These are phyloP conservation scores for Phrixothrix hirtus DNA, from an alignment of 2,888 invertebrate species.

Conservation along the genomic window DNA sequence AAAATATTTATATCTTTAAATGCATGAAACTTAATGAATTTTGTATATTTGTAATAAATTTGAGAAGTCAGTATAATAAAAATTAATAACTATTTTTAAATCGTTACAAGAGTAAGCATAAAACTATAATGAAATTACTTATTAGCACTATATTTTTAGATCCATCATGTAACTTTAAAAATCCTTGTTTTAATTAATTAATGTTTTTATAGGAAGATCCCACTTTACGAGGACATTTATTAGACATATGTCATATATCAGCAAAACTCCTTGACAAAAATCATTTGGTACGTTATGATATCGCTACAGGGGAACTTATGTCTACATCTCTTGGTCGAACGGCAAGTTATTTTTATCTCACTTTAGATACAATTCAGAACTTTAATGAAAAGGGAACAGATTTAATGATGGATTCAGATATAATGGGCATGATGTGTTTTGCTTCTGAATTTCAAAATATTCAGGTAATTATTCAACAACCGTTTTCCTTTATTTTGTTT, in stretches of 20 bases:
- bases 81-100: too few relatives aligned
- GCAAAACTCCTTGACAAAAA: conserved; percentile 89
- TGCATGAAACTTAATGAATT: too few relatives aligned
- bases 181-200: conserved; percentile 1
- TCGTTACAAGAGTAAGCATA: too few relatives aligned
- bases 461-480: conserved; percentile 58
- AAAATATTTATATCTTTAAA: too few relatives aligned
- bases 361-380: conserved; percentile 90
- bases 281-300: conserved; percentile 91
- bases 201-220: conserved; percentile 66
- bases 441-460: conserved; percentile 95
- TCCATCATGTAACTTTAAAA: conserved; percentile 4
- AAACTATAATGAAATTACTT: too few relatives aligned
- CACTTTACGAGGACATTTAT: conserved; percentile 74
- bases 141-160: too few relatives aligned
- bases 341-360: conserved; percentile 97
- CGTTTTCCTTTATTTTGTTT: conserved; percentile 6
- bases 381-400: conserved; percentile 83
- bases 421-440: conserved; percentile 87
- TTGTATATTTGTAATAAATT: too few relatives aligned
- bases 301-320: conserved; percentile 78
- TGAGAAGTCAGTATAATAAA: too few relatives aligned
- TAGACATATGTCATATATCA: conserved; percentile 76
- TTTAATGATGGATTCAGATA: conserved; percentile 83
- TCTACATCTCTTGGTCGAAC: conserved; percentile 90